Base-by-base conservation (phyloP, 2,113 vertebrate genomes). In the Chitala chitala region DNA sequence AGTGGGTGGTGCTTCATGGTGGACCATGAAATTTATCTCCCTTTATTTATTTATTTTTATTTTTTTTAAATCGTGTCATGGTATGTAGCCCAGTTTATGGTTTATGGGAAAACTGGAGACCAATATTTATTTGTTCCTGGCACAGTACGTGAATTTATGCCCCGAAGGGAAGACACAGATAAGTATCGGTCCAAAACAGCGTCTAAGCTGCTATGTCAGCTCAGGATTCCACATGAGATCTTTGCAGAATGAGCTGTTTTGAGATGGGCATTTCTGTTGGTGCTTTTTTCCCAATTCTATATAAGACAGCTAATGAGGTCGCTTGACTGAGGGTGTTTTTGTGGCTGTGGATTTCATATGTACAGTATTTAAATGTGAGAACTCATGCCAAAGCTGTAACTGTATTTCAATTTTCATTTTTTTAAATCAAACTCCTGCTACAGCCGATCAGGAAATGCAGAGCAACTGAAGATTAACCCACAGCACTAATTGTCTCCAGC, bases 301-400 rank as follows among this genome's bases (percentile, higher is more conserved):
- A 68, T 6, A 46, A 12, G 44, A 46, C 4, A 46, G 12, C 44
- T 12, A 46, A 6, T 46, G 6, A 61, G 36, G 58, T 2, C 31
- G 36, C 20, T 13, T 33, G 51, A 71, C 51, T 13, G 31, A 42
- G n/a, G 4, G 38, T 26, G 42, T 58, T 24, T 59, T 20, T 36
- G 44, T 12, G 40, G 38, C 29, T 58, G 44, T 59, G 22, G 53
- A 24, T 22, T 72, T 58, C 59, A 1, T 58, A 20, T 55, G 24
- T 55, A 22, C 51, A 71, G n/a, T 7, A 51, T 33, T 71, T 17
- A 4, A 71, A 71, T 71, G 69, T 56, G 4, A 38, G 55, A 38
- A n/a, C 31, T 22, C 8, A 54, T 24, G 69, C 20, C 50, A 38
- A 36, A n/a, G 26, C 22, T n/a, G 53, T 48, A 53, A 51, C 53